Evolutionary conservation across 2,113 vertebrate genomes (phyloP).

Genomic region (Silurus glanis): DNA sequence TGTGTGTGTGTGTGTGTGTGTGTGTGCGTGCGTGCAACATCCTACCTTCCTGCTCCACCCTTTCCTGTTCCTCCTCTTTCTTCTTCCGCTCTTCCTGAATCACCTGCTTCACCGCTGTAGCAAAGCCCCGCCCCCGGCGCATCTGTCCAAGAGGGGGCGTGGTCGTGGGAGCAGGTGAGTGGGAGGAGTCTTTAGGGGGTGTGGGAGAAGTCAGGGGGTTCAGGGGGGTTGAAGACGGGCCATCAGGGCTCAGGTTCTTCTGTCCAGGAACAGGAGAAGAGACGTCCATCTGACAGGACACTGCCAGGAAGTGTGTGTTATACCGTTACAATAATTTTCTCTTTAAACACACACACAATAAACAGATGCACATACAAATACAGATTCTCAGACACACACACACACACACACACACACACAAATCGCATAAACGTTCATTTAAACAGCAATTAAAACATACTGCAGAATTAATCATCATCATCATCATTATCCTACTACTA

Average conservation of each 20-base stretch:
- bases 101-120: constrained; percentile 64
- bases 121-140: constrained; percentile 57
- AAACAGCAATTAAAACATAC: neutral
- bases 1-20: neutral
- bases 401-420: neutral
- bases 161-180: neutral
- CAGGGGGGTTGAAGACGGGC: neutral
- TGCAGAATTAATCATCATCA: too few species aligned
- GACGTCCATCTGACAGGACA: constrained; percentile 4
- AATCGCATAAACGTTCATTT: neutral
- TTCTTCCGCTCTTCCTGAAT: constrained; percentile 70
- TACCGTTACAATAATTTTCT: neutral
- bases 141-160: neutral
- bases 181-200: neutral
- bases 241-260: neutral
- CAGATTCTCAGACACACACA: neutral
- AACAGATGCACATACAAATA: neutral
- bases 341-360: neutral
- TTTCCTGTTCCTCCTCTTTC: constrained; percentile 61
- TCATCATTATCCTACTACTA: neutral
- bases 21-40: neutral
- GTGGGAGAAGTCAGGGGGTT: neutral
- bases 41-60: constrained; percentile 67
- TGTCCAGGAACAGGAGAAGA: neutral
- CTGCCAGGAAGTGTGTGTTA: neutral